These are phyloP conservation scores for Argya squamiceps DNA, from an alignment of 2,797 vertebrate genomes.

Conservation along the genomic window DNA sequence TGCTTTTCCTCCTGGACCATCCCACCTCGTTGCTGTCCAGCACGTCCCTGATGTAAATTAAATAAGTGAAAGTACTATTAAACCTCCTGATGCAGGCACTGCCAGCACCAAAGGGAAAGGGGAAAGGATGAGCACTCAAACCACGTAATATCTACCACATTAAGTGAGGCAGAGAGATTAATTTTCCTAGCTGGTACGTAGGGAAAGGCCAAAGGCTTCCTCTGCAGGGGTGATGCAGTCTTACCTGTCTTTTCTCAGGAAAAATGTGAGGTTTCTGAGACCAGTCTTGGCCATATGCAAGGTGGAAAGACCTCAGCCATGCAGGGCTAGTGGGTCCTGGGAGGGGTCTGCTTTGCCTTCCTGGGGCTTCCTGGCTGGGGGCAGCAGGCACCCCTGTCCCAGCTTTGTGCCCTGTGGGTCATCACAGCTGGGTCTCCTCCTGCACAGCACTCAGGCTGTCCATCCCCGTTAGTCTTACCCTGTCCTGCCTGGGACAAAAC, in stretches of 20 bases:
- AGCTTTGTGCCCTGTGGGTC: neutral
- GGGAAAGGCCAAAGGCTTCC: neutral
- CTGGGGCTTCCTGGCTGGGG: neutral
- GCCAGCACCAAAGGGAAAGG: neutral
- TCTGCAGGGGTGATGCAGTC: neutral
- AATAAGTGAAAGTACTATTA: slow-evolving; percentile 10
- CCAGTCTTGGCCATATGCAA: neutral
- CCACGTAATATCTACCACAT: neutral
- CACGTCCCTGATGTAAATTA: slow-evolving; percentile 36
- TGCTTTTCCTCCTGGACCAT: neutral
- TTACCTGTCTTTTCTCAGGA: neutral
- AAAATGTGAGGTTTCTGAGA: neutral
- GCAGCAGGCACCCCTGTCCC: neutral
- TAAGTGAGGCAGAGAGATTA: neutral
- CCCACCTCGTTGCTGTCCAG: neutral
- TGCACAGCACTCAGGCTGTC: accelerated
- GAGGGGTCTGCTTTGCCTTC: neutral
- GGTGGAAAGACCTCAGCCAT: neutral
- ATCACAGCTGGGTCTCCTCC: neutral
- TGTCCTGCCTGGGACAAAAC: neutral
- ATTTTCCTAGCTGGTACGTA: neutral
- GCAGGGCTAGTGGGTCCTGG: neutral
- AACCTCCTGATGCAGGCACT: neutral
- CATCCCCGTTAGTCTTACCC: accelerated
- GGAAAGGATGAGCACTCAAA: neutral